A percentile compares a stretch with the other conserved stretches of the same genome.
phyloP scores from a whole-genome alignment of 2,113 vertebrate species.

The Pitta sordida region DNA sequence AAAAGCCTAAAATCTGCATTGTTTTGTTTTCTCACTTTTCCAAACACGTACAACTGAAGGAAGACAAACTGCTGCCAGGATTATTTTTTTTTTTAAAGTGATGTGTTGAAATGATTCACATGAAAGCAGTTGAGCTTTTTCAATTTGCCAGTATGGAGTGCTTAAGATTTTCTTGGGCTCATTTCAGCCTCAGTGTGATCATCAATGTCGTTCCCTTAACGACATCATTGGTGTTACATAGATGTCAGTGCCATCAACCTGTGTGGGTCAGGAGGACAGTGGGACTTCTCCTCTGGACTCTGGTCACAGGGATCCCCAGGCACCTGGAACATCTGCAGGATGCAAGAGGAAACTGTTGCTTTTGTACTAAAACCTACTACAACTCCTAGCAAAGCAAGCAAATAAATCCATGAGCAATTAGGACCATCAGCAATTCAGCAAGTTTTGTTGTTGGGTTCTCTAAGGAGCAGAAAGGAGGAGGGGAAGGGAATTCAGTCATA shows the following conservation, averaged over 20 bases:
- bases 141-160: neutral
- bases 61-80: neutral
- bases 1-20: slow-evolving; percentile 3
- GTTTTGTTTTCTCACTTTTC: slow-evolving; percentile 34
- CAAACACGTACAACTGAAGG: neutral
- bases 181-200: neutral
- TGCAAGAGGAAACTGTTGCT: neutral
- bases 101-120: neutral
- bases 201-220: neutral
- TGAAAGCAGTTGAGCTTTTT: neutral
- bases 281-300: neutral
- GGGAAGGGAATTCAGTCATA: neutral
- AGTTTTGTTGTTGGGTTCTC: neutral
- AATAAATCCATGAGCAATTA: neutral
- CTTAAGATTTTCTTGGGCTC: neutral
- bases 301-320: neutral
- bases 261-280: accelerated
- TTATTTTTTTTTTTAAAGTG: neutral
- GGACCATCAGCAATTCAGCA: neutral
- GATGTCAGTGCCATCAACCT: accelerated
- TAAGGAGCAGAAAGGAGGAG: neutral
- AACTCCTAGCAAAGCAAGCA: neutral
- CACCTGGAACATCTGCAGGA: neutral
- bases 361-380: neutral
- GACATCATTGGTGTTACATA: accelerated